phyloP scores from a whole-genome alignment of 2,888 invertebrate genomes.

The Eugnorisma glareosa region DNA sequence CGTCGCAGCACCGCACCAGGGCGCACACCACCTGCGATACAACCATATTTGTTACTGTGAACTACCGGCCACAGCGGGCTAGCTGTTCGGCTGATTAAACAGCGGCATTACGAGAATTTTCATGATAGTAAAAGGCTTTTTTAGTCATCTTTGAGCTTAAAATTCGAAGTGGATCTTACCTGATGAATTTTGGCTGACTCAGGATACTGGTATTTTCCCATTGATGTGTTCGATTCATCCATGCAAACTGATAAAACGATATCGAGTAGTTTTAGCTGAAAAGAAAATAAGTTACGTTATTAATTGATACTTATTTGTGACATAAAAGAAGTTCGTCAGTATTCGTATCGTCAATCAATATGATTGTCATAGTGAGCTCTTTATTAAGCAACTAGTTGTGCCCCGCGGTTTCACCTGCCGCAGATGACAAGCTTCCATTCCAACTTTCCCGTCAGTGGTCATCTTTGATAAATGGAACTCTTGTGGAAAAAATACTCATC shows the following conservation, averaged over 20 bases:
- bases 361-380: neutral
- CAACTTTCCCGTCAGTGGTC: neutral
- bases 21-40: constrained; percentile 93
- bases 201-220: constrained; percentile 98
- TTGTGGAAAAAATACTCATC: neutral
- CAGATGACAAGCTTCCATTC: neutral
- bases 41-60: neutral
- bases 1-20: constrained; percentile 97
- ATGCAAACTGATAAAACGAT: constrained; percentile 97
- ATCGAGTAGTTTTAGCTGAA: constrained; percentile 96
- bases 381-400: neutral
- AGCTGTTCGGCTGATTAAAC: neutral
- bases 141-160: neutral
- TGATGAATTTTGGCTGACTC: constrained; percentile 98
- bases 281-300: constrained; percentile 61
- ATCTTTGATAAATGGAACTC: neutral
- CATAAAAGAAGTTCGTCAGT: neutral
- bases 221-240: constrained; percentile 97
- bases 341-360: neutral
- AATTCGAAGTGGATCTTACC: constrained; percentile 79
- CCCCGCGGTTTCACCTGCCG: neutral
- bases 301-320: neutral
- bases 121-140: neutral
- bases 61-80: neutral
- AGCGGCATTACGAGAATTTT: neutral